Base-by-base conservation (phyloP, 2,113 vertebrate species). In the Gymnorhina tibicen region DNA sequence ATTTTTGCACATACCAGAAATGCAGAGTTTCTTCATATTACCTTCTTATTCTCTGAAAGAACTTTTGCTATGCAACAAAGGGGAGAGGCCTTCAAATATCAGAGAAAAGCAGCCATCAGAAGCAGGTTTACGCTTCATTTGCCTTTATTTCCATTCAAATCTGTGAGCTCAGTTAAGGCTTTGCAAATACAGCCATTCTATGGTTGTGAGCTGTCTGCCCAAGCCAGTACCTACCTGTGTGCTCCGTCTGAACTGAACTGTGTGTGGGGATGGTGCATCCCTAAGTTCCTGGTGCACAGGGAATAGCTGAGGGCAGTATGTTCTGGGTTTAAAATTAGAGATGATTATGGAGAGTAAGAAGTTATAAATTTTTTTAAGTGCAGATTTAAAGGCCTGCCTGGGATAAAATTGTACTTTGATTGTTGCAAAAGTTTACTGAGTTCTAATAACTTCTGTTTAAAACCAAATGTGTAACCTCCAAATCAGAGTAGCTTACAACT, bases 401-500 rank as follows among this genome's bases (percentile, higher is more conserved):
- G 39, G 52, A 86, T 88, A 52, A 80, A 86, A 55, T 9, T 69
- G 19, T 60, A 56, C 89, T 89, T 93, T 90, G 37, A 53, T 67
- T 70, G 56, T 67, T 88, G 46, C 62, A 90, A 64, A 93, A n/a
- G 20, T 86, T 92, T 73, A 49, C 83, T 28, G 74, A 78, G 35
- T 82, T 85, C 67, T 85, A 59, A 13, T 88, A 86, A 90, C 76
- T 97, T 96, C 95, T 90, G 87, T 88, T 96, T 63, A 87, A 80
- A 94, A 91, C 5, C 58, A 84, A 88, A 56, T 52, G 58, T 81
- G 84, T 79, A 86, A 76, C 87, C 41, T 94, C 89, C 56, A 83
- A 91, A 92, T 90, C 47, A 75, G 56, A 87, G 58, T 32, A 33
- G 47, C 60, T 88, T 91, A 60, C 58, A 60, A 68, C 46, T 92